Base-by-base conservation (phyloP, 1,140 invertebrate species). In the Scylla paramamosain region DNA sequence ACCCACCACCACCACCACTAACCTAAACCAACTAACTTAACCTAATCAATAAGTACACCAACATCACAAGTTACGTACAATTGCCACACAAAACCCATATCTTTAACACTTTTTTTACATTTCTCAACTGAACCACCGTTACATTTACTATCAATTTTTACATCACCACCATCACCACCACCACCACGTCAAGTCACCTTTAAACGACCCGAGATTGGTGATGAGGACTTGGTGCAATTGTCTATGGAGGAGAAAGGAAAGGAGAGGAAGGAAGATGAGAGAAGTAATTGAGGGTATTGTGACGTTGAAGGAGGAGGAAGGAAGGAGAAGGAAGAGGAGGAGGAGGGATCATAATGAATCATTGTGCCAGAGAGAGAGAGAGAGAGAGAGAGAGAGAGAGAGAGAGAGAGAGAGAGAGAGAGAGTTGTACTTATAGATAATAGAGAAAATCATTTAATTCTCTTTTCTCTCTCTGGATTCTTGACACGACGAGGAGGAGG, bases 101-200 rank as follows among this genome's bases (percentile, higher is more conserved):
- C 6, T 39, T 39, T 39, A 39, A 39, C 39, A 39, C 39, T 39
- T 39, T 39, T 39, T 39, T 39, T 39, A 39, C 39, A 39, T 39
- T 39, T 39, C 39, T 39, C 39, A 39, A 39, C 39, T 39, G 1
- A 39, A 39, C 1, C 39, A 39, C 39, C 6, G 1, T 39, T 39
- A 39, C 6, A 77, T 77, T 77, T 20, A 4, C 6, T 12, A 48
- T 48, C 87, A 89, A n/a, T 48, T 46, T 31, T n/a, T 46, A n/a
- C 39, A 89, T 48, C 87, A 89, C 45, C 45, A 89, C 45, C 86
- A 88, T 28, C 87, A 89, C 39, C 39, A 48, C 87, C 46, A 89
- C 87, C 39, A 88, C 39, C 48, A 77, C n/a, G 20, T n/a, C 67
- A n/a, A 77, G 67, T 77, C 67, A 77, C 67, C 67, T 77, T 77